Evolutionary conservation across 2,797 vertebrate genomes (phyloP), one percentile per base, ranked within the genome.

Genomic region (Labroides dimidiatus): DNA sequence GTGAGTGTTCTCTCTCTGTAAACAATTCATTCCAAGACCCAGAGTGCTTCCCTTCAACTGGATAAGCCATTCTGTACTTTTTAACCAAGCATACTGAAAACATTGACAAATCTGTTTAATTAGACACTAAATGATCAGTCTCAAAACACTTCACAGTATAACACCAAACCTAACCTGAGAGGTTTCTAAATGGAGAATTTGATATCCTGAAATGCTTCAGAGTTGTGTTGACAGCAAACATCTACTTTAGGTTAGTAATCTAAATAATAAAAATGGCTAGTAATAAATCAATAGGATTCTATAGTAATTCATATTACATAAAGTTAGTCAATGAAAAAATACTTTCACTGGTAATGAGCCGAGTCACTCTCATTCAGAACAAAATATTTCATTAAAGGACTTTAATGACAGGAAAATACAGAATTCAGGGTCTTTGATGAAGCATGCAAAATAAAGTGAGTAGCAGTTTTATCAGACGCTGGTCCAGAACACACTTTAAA

Each of bases 1-100:
- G 97, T 99, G 92, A 96, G 97, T 93, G 16, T 62, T 20, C 90
- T 19, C 39, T 48, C 39, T 14, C 11, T 39, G 11, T 39, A 63
- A 59, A 70, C 39, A 21, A 51, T 64, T 33, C 3, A 39, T 39
- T 39, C 13, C 37, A 39, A 12, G 36, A 37, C 36, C 36, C 36
- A 53, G 20, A 53, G 21, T 6, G 49, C 43, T 60, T 61, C 16
- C 0, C 12, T 47, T 8, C n/a, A n/a, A 64, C 15, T 30, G n/a
- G 19, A 57, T 19, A n/a, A 44, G 16, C 7, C 20, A 68, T 16
- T 42, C 2, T 60, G 13, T 42, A 8, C 15, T 10, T 45, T 45
- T 19, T 45, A 16, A 48, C 20, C 2, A 43, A 13, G 30, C 30
- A 17, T 58, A 64, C 17, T 33, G 6, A n/a, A 1, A 5, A 4